phyloP scores from a whole-genome alignment of 2,888 invertebrate genomes.

The Merodon equestris region DNA sequence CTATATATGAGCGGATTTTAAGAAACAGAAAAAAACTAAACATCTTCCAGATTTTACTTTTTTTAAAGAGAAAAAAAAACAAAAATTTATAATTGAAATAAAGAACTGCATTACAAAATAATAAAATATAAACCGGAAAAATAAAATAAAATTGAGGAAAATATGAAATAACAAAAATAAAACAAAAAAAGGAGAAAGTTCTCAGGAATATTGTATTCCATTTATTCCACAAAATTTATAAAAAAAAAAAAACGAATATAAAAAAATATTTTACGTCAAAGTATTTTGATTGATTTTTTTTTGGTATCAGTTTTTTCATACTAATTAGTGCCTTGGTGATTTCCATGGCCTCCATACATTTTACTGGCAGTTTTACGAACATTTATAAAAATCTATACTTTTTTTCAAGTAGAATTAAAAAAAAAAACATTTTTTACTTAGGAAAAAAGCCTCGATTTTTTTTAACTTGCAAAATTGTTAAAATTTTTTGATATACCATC shows the following conservation, averaged over 20 bases:
- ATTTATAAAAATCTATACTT: neutral
- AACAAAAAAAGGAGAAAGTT: constrained; percentile 54
- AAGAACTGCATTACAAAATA: constrained; percentile 53
- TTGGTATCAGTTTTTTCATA: constrained; percentile 3
- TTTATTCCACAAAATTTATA: constrained; percentile 62
- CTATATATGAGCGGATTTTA: constrained; percentile 62
- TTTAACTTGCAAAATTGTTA: neutral
- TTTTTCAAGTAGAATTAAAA: no score
- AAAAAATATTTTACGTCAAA: constrained; percentile 14
- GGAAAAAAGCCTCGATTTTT: no score
- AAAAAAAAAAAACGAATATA: constrained; percentile 17
- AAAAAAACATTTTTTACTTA: no score
- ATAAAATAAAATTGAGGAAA: constrained; percentile 52
- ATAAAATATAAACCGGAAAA: constrained; percentile 34
- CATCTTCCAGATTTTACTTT: constrained; percentile 64
- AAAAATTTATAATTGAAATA: constrained; percentile 2
- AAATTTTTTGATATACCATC: constrained; percentile 21
- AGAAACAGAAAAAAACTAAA: constrained; percentile 59
- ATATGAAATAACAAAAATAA: constrained; percentile 29
- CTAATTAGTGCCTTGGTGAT: constrained; percentile 61
- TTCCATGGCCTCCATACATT: constrained; percentile 61
- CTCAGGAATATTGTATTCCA: constrained; percentile 67
- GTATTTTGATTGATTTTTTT: constrained; percentile 28
- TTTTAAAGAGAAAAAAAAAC: constrained; percentile 16
- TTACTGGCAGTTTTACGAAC: constrained; percentile 25